A percentile compares a stretch with the other conserved stretches of the same genome.
These are phyloP conservation scores for Volucella inanis DNA, from an alignment of 2,888 invertebrate genomes.

Conservation along the genomic window DNA sequence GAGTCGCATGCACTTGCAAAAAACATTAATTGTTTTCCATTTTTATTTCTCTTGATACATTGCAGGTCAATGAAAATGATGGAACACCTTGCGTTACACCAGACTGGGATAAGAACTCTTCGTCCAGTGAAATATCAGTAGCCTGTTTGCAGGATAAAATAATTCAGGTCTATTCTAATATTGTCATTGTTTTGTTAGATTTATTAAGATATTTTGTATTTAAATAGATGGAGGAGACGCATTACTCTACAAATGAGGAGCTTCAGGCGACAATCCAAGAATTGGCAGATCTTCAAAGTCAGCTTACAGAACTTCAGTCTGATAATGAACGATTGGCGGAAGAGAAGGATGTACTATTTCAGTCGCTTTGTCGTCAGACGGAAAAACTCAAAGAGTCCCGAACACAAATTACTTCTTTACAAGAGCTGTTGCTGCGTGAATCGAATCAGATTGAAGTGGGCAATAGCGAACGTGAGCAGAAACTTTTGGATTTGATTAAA, in stretches of 20 bases:
- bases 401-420: conserved; percentile 91
- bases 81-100: conserved; percentile 89
- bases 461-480: conserved; percentile 90
- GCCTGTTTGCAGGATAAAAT: conserved; percentile 97
- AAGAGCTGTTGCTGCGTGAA: conserved; percentile 89
- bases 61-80: conserved; percentile 83
- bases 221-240: conserved; percentile 83
- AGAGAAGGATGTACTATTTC: conserved; percentile 94
- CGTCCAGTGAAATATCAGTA: conserved; percentile 94
- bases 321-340: conserved; percentile 94
- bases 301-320: conserved; percentile 92
- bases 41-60: background rate
- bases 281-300: conserved; percentile 93
- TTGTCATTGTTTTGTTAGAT: background rate
- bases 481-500: conserved; percentile 92
- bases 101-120: conserved; percentile 96
- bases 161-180: conserved; percentile 85
- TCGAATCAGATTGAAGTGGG: conserved; percentile 88
- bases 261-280: conserved; percentile 97
- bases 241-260: conserved; percentile 93
- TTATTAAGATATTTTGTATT: background rate
- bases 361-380: conserved; percentile 95
- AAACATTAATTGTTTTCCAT: background rate
- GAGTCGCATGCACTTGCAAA: conserved; percentile 1
- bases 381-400: conserved; percentile 95